These are phyloP conservation scores for Pyxicephalus adspersus DNA, from an alignment of 2,113 vertebrate species.

Conservation along the genomic window DNA sequence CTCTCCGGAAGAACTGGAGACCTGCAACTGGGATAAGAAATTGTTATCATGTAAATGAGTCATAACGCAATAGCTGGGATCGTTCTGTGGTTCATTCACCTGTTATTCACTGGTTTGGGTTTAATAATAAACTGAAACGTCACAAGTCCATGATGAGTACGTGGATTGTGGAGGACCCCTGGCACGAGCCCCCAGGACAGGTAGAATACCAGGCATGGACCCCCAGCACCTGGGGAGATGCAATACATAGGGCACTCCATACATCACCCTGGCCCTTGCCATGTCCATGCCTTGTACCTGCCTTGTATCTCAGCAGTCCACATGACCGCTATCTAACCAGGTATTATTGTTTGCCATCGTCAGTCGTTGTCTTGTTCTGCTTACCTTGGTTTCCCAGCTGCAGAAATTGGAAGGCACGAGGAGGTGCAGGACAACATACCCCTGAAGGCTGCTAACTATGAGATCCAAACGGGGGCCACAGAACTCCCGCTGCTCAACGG, in stretches of 20 bases:
- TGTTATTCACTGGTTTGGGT: not conserved
- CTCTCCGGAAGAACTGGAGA: not conserved
- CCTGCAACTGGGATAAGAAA: not conserved
- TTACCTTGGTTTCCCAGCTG: slow-evolving; percentile 22
- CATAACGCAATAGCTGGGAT: not conserved
- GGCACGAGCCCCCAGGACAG: not conserved
- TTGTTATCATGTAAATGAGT: too few species aligned
- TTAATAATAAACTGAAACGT: too few species aligned
- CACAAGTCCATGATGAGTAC: too few species aligned
- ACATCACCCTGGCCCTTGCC: not conserved
- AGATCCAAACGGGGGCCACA: slow-evolving; percentile 23
- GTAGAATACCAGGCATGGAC: not conserved
- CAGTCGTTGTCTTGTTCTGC: not conserved
- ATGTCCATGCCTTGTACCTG: too few species aligned
- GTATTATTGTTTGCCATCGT: too few species aligned
- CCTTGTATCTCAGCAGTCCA: too few species aligned
- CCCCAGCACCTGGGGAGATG: not conserved
- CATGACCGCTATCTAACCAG: too few species aligned
- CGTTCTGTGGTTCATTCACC: not conserved
- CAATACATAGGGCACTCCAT: not conserved
- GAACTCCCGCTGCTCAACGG: not conserved
- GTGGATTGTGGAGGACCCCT: not conserved
- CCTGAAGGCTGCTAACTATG: not conserved
- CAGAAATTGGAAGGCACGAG: slow-evolving; percentile 9
- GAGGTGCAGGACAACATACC: not conserved